A percentile compares a stretch with the other conserved stretches of the same genome.
These are phyloP conservation scores for Andrena cerasifolii DNA, from an alignment of 1,140 invertebrate genomes.

Conservation along the genomic window DNA sequence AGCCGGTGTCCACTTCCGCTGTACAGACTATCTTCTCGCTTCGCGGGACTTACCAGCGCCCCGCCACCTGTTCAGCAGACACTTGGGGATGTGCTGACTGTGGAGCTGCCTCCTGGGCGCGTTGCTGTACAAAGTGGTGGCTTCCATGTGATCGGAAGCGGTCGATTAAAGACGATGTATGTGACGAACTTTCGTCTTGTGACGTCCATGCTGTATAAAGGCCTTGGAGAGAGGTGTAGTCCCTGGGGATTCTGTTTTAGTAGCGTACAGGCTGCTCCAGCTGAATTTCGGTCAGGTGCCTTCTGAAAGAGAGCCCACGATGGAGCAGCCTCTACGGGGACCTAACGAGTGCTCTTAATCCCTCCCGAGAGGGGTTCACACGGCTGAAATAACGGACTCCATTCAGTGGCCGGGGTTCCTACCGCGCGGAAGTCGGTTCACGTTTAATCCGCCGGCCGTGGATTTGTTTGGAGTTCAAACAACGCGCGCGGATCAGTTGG, in stretches of 20 bases:
- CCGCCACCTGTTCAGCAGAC: too few relatives aligned
- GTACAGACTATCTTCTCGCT: conserved; percentile 24
- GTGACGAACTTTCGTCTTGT: not conserved
- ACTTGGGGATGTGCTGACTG: not conserved
- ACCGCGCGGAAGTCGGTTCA: too few relatives aligned
- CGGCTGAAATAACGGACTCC: not conserved
- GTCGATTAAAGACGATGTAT: not conserved
- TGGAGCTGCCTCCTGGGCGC: not conserved
- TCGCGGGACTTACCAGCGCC: conserved; percentile 8
- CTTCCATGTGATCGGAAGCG: not conserved
- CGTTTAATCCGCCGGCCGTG: not conserved
- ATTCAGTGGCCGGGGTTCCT: too few relatives aligned
- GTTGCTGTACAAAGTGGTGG: conserved; percentile 18
- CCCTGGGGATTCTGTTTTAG: not conserved
- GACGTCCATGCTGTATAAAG: conserved; percentile 31
- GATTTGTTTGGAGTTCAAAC: conserved; percentile 8
- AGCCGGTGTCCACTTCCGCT: not conserved
- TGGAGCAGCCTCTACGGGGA: too few relatives aligned
- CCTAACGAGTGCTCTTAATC: not conserved
- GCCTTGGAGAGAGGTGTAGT: not conserved
- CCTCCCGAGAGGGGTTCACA: not conserved
- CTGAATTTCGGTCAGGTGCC: too few relatives aligned
- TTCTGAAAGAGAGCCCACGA: too few relatives aligned
- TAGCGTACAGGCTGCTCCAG: too few relatives aligned
- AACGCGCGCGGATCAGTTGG: not conserved